Conservation (phyloP, 2,797 vertebrate species). For the Ispidina picta region DNA sequence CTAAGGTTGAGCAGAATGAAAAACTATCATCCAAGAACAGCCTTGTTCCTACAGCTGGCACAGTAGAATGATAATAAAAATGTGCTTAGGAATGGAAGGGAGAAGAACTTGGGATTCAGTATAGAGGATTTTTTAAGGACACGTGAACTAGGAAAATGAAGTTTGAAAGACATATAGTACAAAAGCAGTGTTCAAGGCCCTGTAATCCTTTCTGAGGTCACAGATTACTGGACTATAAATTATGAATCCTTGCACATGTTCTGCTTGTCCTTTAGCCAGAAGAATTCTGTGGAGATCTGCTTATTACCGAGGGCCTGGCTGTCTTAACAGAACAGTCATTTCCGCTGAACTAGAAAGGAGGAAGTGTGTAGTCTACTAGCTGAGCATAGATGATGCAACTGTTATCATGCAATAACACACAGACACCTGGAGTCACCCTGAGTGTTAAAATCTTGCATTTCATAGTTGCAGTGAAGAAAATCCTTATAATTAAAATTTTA, state of each 20-base stretch:
- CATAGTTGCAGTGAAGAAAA: background rate
- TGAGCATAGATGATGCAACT: constrained; percentile 4
- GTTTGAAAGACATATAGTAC: background rate
- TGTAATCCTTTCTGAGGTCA: background rate
- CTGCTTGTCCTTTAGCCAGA: constrained; percentile 45
- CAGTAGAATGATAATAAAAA: background rate
- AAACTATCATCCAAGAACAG: background rate
- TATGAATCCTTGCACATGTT: background rate
- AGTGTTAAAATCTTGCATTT: constrained; percentile 10
- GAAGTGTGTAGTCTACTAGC: constrained; percentile 1
- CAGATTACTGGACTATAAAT: constrained; percentile 16
- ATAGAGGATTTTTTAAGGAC: background rate
- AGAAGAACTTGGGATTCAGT: background rate
- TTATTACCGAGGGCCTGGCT: constrained; percentile 35
- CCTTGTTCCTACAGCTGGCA: background rate
- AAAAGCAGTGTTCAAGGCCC: no score
- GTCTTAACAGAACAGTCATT: constrained; percentile 49
- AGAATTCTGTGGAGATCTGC: constrained; percentile 37
- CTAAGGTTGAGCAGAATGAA: constrained; percentile 50
- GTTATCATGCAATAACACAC: constrained; percentile 41
- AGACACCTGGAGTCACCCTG: background rate
- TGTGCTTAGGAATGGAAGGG: background rate
- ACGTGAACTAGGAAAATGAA: background rate
- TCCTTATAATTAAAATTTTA: constrained; percentile 21
- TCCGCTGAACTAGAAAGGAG: constrained; percentile 43